Evolutionary conservation across 2,888 invertebrate genomes (phyloP), one percentile per base, ranked within the genome.

Genomic region (Ichneumon xanthorius): DNA sequence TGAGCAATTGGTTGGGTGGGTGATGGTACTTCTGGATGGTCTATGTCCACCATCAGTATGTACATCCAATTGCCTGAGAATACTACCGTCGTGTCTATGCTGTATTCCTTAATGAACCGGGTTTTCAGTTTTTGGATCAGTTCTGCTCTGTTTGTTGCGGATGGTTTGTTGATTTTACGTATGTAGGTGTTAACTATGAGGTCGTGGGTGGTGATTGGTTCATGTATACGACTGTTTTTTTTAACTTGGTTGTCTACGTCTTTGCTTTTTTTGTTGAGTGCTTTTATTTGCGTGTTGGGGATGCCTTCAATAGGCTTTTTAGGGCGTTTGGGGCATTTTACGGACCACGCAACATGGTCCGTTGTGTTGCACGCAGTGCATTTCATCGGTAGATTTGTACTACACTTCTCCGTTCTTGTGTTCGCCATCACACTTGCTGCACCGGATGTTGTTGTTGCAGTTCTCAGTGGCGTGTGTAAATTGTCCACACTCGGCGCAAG

Each of bases 111-210:
- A 0, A 78, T 33, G 55, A 77, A 78, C 9, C 68, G 7, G n/a
- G 11, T 48, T 33, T 68, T 68, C 14, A 77, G 67, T 9, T 77
- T 77, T 4, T 33, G 14, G 4, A 77, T 67, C 0, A 78, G 61
- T 48, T 58, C 70, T 40, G 55, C 68, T 78, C 70, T 70, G 61
- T 70, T 78, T n/a, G 2, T 61, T 14, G 6, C 61, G n/a, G 9
- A 9, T n/a, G 61, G 70, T 78, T 78, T 78, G 61, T 78, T 78
- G 26, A 78, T 61, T 78, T 70, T 30, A n/a, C 78, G 37, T 7
- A 11, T 45, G 30, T 55, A 55, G 1, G 58, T 61, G 70, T 78
- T 78, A n/a, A 78, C 45, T 14, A 61, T 78, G 61, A 26, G 7
- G 48, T 78, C 78, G 45, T 78, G 68, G n/a, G 67, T 77, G 11